These are phyloP conservation scores for Hippolais icterina DNA, from an alignment of 2,113 vertebrate genomes.

Conservation along the genomic window DNA sequence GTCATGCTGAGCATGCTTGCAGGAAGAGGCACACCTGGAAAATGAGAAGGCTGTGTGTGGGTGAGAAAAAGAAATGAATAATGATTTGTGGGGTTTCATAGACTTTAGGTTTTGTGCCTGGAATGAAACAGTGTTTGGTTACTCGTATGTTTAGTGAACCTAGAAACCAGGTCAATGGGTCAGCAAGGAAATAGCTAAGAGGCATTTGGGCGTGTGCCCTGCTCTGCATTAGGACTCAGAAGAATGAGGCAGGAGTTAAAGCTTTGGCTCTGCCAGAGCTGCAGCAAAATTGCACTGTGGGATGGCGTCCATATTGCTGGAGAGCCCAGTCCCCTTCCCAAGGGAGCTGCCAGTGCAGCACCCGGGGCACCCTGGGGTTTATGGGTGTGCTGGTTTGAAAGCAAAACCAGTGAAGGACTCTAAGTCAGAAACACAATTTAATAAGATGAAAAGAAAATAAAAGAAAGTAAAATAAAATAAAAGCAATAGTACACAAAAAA, in stretches of 20 bases:
- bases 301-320: not conserved
- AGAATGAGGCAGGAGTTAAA: not conserved
- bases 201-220: not conserved
- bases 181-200: not conserved
- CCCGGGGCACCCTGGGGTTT: not conserved
- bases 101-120: not conserved
- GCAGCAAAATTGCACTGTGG: not conserved
- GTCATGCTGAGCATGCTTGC: not conserved
- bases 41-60: not conserved
- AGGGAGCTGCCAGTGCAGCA: not conserved
- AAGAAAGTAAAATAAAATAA: no score
- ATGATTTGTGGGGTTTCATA: not conserved
- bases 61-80: not conserved
- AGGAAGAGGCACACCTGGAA: not conserved
- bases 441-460: no score
- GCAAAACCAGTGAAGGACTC: no score
- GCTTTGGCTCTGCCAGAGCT: not conserved
- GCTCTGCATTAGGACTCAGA: not conserved
- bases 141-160: not conserved
- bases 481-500: no score
- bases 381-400: no score
- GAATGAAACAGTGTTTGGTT: not conserved
- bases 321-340: not conserved
- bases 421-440: no score
- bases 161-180: not conserved